These are phyloP conservation scores for Biston stratarius DNA, from an alignment of 2,888 invertebrate genomes.

Conservation along the genomic window DNA sequence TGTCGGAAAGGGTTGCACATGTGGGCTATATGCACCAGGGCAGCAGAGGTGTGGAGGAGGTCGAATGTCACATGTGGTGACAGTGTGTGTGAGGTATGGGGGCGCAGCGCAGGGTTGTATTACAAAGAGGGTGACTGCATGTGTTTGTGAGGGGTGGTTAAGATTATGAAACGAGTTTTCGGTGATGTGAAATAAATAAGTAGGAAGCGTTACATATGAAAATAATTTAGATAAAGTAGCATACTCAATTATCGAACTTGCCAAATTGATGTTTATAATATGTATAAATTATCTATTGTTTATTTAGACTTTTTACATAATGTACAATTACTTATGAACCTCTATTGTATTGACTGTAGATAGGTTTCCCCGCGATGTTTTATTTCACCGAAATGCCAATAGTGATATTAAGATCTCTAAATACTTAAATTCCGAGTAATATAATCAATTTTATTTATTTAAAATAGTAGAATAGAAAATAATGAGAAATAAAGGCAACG, in stretches of 20 bases:
- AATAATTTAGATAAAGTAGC: no score
- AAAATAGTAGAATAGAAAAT: not conserved
- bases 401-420: no score
- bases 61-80: constrained; percentile 70
- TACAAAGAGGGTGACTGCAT: constrained; percentile 42
- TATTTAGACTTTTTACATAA: no score
- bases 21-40: constrained; percentile 83
- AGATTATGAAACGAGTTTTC: not conserved
- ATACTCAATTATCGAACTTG: no score
- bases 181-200: not conserved
- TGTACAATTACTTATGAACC: no score
- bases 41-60: constrained; percentile 61
- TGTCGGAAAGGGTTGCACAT: constrained; percentile 84
- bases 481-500: not conserved
- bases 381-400: no score
- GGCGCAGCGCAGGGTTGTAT: constrained; percentile 49
- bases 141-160: constrained; percentile 44
- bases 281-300: no score
- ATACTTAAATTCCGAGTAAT: no score
- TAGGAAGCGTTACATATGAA: not conserved
- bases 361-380: no score
- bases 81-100: constrained; percentile 57
- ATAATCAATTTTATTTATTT: no score
- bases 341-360: no score
- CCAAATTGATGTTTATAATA: no score